Conservation (phyloP, 1,140 invertebrate species). For the Thaumetopoea pityocampa region DNA sequence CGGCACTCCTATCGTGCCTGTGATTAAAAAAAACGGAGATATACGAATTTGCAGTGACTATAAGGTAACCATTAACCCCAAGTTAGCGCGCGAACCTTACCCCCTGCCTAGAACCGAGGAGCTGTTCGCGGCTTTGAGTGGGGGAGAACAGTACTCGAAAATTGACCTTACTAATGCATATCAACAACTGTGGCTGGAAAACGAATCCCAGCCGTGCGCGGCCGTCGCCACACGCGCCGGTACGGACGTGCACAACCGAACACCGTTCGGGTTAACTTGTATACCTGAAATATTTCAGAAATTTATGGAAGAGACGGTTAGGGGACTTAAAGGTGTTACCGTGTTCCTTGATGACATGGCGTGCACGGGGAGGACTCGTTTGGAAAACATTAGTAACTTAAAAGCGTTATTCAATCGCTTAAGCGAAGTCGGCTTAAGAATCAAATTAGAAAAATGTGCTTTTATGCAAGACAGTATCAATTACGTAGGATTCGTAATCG, state of each 20-base stretch:
- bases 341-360: too few species aligned
- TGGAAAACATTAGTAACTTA: too few species aligned
- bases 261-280: conserved; percentile 41
- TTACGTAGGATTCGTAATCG: too few species aligned
- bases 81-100: conserved; percentile 29
- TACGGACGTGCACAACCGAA: conserved; percentile 39
- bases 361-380: too few species aligned
- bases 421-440: too few species aligned
- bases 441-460: too few species aligned
- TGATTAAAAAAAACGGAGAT: conserved; percentile 23
- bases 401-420: too few species aligned
- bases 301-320: conserved; percentile 46
- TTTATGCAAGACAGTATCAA: too few species aligned
- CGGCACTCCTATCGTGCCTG: conserved; percentile 32
- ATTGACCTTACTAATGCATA: conserved; percentile 44
- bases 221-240: conserved; percentile 44
- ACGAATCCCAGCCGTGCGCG: conserved; percentile 29
- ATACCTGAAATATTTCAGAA: conserved; percentile 46
- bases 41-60: conserved; percentile 32
- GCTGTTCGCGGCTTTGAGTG: conserved; percentile 28
- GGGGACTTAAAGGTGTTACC: too few species aligned
- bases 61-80: conserved; percentile 29
- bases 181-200: conserved; percentile 34
- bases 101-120: conserved; percentile 30
- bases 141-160: conserved; percentile 33